Percentiles rank a stretch among this genome's conserved stretches.
Conservation (phyloP, 2,797 vertebrate species). For the Tiaroga cobitis region DNA sequence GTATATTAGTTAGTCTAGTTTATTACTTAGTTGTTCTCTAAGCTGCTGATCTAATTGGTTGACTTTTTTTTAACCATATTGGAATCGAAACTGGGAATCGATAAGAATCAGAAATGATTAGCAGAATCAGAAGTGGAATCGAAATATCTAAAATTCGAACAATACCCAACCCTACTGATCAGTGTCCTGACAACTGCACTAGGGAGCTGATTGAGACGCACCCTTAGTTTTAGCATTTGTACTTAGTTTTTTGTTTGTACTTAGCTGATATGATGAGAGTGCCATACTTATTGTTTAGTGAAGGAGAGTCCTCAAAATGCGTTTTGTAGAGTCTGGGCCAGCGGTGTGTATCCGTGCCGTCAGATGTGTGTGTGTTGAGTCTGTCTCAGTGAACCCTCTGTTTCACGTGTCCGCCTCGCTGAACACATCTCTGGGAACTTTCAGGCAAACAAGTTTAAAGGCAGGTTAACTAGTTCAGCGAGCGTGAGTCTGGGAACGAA, state of each 20-base stretch:
- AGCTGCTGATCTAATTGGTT: no score
- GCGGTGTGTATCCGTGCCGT: not conserved
- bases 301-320: not conserved
- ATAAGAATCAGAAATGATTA: no score
- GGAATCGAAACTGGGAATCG: no score
- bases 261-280: not conserved
- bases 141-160: no score
- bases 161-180: not conserved
- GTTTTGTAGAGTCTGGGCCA: not conserved
- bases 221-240: not conserved
- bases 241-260: no score
- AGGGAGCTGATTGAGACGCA: not conserved
- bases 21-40: no score
- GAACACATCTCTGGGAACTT: conserved; percentile 75
- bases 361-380: conserved; percentile 33
- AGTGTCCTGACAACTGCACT: not conserved
- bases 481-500: conserved; percentile 16
- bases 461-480: conserved; percentile 37
- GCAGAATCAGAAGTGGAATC: no score
- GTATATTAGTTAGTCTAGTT: no score
- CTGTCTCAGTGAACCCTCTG: conserved; percentile 69
- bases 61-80: no score
- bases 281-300: not conserved
- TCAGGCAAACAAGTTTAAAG: conserved; percentile 74
- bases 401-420: conserved; percentile 51